Evolutionary conservation across 2,888 invertebrate genomes (phyloP), one percentile per base, ranked within the genome.

Genomic region (Hydrotaea diabolus): DNA sequence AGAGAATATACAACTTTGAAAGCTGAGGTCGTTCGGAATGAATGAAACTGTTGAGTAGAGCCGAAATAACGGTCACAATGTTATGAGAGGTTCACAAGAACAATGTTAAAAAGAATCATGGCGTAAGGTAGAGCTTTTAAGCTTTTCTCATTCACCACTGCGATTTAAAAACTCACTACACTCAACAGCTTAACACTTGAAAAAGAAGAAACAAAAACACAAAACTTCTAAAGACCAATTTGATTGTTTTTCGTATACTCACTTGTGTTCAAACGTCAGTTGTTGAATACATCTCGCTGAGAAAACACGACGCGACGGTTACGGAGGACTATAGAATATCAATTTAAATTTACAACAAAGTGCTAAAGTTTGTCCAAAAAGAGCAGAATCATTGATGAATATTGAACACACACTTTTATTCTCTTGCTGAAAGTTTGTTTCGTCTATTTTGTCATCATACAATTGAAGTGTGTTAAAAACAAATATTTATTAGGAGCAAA

Each of bases 241-340:
- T 73, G 39, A 78, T 72, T 76, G n/a, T n/a, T 80, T 69, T 82
- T 79, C 74, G 76, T 74, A 80, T 77, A 74, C 71, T 66, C 59
- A 53, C 31, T 76, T 39, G 62, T 21, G 15, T 69, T 69, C 23
- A 76, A 82, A 77, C 53, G 64, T 85, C 73, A 85, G 85, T 85
- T 82, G 77, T 79, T 79, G 26, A 82, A 81, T 74, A 79, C 76
- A 53, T 72, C 73, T 82, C 82, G 77, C 69, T 15, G 55, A 77
- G 79, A 69, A 64, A 74, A 79, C 39, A 77, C 74, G 21, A 59
- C 59, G 53, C 76, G 74, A 73, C 85, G 82, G 82, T 53, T 21
- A 19, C 46, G 55, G n/a, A 23, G 46, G 23, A 15, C 11, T 15
- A 69, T 46, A 15, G 15, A 69, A 39, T 19, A 57, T 23, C 59